Percentiles rank a stretch among this genome's conserved stretches.
Conservation (phyloP, 2,888 invertebrate genomes). For the Kryphioiulus occultus region DNA sequence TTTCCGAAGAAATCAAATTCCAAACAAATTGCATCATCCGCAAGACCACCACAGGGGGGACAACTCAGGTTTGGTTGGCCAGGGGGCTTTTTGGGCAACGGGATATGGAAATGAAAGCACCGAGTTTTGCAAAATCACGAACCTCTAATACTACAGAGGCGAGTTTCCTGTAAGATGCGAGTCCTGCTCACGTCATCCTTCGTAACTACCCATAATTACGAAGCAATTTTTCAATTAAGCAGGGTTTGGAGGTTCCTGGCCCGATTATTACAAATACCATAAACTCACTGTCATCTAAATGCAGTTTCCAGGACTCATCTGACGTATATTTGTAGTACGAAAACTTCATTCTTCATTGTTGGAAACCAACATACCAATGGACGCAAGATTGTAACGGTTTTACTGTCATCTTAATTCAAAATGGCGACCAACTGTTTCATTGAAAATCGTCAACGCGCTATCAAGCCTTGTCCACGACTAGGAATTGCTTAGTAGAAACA, state of each 20-base stretch:
- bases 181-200: not conserved
- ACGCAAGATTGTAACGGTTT: too few species aligned
- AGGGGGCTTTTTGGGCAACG: not conserved
- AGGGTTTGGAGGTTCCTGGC: not conserved
- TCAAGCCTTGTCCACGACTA: too few species aligned
- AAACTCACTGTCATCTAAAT: not conserved
- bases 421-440: not conserved
- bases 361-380: too few species aligned
- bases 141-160: not conserved
- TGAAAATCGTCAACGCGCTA: too few species aligned
- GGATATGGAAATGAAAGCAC: slow-evolving; percentile 4
- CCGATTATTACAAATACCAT: not conserved
- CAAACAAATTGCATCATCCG: slow-evolving; percentile 24
- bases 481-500: too few species aligned
- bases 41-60: not conserved
- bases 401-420: not conserved
- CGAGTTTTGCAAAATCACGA: not conserved
- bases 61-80: not conserved
- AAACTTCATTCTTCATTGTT: too few species aligned
- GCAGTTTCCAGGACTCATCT: too few species aligned
- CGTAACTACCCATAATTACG: not conserved
- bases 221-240: not conserved
- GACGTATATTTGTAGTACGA: too few species aligned
- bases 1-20: slow-evolving; percentile 24
- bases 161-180: not conserved